Evolutionary conservation across 2,113 vertebrate species (phyloP).

Genomic region (Micromys minutus): DNA sequence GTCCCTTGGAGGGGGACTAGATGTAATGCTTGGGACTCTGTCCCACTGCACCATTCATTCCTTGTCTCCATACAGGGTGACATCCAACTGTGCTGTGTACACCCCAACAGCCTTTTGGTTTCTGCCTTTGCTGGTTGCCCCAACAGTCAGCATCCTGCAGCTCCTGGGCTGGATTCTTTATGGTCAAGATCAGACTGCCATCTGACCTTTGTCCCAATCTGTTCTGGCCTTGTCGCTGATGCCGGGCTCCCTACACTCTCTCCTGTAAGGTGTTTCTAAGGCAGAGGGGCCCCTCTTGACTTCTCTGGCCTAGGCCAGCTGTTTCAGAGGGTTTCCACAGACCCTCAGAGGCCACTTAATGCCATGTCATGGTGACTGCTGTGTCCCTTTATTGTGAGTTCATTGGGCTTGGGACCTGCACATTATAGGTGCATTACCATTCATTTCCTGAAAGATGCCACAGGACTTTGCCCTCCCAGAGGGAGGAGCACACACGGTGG

Average conservation of each 20-base stretch:
- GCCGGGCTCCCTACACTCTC: background rate
- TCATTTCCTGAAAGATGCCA: background rate
- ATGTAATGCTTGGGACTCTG: background rate
- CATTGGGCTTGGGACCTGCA: background rate
- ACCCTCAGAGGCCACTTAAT: background rate
- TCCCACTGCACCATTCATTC: background rate
- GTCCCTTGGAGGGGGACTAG: background rate
- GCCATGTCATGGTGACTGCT: accelerated
- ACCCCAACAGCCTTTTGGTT: background rate
- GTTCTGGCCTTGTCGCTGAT: background rate
- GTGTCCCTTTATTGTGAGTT: background rate
- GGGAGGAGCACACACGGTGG: background rate
- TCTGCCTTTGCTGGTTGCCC: background rate
- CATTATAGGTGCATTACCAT: background rate
- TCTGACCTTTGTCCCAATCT: background rate
- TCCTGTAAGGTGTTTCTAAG: background rate
- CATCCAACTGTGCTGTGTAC: background rate
- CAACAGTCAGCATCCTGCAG: background rate
- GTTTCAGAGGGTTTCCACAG: background rate
- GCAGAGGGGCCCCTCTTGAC: background rate
- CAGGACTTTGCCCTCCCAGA: background rate
- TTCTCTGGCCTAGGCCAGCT: background rate
- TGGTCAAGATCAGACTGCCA: background rate
- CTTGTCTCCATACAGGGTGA: background rate
- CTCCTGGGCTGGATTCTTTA: background rate